Percentiles rank a stretch among this genome's conserved stretches.
phyloP scores from a whole-genome alignment of 2,797 vertebrate species.

The Masticophis lateralis region DNA sequence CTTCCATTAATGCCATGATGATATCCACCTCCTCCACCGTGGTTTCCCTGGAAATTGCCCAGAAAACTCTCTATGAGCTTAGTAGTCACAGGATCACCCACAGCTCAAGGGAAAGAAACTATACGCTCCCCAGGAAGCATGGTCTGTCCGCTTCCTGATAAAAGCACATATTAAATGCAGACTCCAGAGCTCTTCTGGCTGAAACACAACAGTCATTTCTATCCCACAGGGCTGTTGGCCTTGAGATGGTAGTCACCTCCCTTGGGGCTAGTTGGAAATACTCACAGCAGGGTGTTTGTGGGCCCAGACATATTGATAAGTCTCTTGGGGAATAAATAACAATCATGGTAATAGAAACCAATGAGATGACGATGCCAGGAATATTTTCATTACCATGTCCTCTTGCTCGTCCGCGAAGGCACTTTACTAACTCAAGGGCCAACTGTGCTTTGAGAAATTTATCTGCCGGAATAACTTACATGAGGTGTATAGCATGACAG shows the following conservation, averaged over 20 bases:
- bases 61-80: background rate
- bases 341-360: constrained; percentile 17
- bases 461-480: background rate
- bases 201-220: background rate
- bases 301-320: constrained; percentile 24
- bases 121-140: background rate
- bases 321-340: constrained; percentile 20
- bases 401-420: background rate
- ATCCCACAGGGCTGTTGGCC: background rate
- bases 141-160: background rate
- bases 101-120: background rate
- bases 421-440: background rate
- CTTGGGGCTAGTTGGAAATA: background rate
- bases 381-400: constrained; percentile 1
- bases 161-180: background rate
- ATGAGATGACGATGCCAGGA: background rate
- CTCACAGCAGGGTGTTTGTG: background rate
- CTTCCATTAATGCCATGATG: constrained; percentile 46
- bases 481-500: background rate
- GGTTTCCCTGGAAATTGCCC: background rate
- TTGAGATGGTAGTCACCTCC: background rate
- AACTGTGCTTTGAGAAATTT: background rate
- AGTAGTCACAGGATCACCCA: background rate
- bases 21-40: background rate
- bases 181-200: background rate